Evolutionary conservation across 2,797 vertebrate species (phyloP).

Genomic region (Columba guinea): DNA sequence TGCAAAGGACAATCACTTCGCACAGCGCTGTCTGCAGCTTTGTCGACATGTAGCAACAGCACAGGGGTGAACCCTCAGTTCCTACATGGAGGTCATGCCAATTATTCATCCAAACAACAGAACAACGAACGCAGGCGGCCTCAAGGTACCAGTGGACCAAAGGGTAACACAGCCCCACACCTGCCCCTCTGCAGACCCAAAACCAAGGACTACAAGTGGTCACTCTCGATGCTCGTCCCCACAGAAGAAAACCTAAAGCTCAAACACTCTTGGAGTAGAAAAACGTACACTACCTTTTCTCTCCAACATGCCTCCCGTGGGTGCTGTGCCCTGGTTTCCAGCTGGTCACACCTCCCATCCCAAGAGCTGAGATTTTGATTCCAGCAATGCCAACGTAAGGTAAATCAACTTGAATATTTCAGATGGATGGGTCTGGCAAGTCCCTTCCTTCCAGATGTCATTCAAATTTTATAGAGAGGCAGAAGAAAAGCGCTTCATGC

Average conservation of each 20-base stretch:
- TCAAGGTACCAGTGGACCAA: not conserved
- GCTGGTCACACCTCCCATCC: not conserved
- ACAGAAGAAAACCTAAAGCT: not conserved
- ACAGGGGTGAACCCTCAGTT: not conserved
- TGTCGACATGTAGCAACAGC: not conserved
- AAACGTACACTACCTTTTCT: not conserved
- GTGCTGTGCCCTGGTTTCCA: not conserved
- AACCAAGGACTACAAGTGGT: not conserved
- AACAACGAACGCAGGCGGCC: not conserved
- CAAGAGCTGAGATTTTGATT: not conserved
- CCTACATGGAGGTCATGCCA: not conserved
- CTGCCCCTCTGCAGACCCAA: not conserved
- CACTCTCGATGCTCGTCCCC: not conserved
- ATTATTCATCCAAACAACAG: not conserved
- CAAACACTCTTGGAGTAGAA: not conserved
- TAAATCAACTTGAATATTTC: slow-evolving; percentile 40
- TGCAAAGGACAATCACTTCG: not conserved
- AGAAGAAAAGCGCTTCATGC: slow-evolving; percentile 1
- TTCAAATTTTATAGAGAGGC: slow-evolving; percentile 29
- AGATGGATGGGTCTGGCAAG: not conserved
- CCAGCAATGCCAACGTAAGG: not conserved
- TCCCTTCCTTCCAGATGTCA: slow-evolving; percentile 25
- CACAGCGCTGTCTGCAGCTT: not conserved
- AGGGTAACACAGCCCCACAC: not conserved
- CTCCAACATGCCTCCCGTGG: not conserved